These are phyloP conservation scores for Drosophila ustulata DNA, from an alignment of 2,888 invertebrate genomes.

Conservation along the genomic window DNA sequence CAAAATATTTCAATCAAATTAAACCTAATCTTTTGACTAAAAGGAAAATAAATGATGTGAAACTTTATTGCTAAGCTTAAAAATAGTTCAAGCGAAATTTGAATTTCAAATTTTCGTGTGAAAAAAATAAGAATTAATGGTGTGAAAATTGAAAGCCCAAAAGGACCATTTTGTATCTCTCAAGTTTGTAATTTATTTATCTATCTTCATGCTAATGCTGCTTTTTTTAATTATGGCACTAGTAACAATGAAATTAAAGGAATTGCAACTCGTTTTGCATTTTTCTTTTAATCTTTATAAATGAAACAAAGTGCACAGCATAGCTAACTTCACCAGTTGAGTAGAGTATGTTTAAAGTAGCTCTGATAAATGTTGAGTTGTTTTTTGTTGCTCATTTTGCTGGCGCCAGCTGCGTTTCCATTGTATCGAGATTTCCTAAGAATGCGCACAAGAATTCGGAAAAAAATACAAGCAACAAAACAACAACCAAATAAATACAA, in stretches of 20 bases:
- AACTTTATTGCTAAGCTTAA: background rate
- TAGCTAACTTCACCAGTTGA: background rate
- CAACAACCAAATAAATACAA: conserved; percentile 33
- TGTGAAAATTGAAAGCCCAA: background rate
- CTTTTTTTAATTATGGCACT: no score
- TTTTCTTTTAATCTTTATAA: no score
- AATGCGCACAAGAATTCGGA: conserved; percentile 70
- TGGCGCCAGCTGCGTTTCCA: conserved; percentile 62
- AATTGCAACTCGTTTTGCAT: no score
- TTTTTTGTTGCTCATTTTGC: conserved; percentile 32
- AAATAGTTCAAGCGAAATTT: background rate
- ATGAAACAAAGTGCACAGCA: background rate
- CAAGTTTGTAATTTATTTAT: background rate
- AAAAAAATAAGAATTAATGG: background rate
- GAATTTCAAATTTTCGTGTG: background rate
- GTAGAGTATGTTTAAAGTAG: conserved; percentile 14
- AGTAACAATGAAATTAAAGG: no score
- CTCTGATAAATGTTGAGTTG: conserved; percentile 23
- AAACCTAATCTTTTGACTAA: background rate
- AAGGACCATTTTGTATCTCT: background rate
- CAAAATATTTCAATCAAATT: background rate
- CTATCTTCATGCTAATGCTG: no score
- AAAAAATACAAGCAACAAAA: conserved; percentile 34
- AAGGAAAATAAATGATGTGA: background rate
- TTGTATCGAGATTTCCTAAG: conserved; percentile 67